These are phyloP conservation scores for Percopsis transmontana DNA, from an alignment of 2,113 vertebrate genomes.

Conservation along the genomic window DNA sequence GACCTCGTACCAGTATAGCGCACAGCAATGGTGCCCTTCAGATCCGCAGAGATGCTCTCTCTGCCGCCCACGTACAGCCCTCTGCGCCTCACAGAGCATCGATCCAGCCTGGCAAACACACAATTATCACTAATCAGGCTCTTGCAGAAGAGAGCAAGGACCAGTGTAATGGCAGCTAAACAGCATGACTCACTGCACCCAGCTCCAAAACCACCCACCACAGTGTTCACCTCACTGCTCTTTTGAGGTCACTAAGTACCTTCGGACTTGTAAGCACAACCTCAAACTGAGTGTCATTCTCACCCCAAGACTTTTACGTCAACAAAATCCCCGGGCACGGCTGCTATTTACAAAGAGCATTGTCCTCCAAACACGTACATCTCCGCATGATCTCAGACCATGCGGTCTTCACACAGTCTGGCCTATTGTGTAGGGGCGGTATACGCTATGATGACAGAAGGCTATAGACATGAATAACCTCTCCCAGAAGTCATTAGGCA, in stretches of 20 bases:
- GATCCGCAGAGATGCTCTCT: constrained; percentile 23
- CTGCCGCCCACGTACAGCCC: constrained; percentile 35
- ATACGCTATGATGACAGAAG: constrained; percentile 62
- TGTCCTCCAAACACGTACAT: constrained; percentile 22
- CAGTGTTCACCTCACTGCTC: constrained; percentile 8
- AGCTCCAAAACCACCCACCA: constrained; percentile 37
- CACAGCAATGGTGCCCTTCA: constrained; percentile 17
- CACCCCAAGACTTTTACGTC: no score
- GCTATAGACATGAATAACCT: constrained; percentile 64
- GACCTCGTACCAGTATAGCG: no score
- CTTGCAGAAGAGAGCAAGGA: constrained; percentile 38
- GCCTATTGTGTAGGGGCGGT: constrained; percentile 32
- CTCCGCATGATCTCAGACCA: constrained; percentile 14
- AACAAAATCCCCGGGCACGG: no score
- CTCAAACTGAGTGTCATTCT: constrained; percentile 11
- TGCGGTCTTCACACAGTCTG: constrained; percentile 26
- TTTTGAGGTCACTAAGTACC: constrained; percentile 30
- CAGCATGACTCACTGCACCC: constrained; percentile 38
- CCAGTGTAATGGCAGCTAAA: constrained; percentile 43
- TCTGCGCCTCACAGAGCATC: constrained; percentile 32
- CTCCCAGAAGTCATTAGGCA: constrained; percentile 69
- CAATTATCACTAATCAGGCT: constrained; percentile 50
- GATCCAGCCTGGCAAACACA: constrained; percentile 39
- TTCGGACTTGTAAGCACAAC: constrained; percentile 38
- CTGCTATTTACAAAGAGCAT: no score